Evolutionary conservation across 2,113 vertebrate genomes (phyloP).

Genomic region (Blennius ocellaris): DNA sequence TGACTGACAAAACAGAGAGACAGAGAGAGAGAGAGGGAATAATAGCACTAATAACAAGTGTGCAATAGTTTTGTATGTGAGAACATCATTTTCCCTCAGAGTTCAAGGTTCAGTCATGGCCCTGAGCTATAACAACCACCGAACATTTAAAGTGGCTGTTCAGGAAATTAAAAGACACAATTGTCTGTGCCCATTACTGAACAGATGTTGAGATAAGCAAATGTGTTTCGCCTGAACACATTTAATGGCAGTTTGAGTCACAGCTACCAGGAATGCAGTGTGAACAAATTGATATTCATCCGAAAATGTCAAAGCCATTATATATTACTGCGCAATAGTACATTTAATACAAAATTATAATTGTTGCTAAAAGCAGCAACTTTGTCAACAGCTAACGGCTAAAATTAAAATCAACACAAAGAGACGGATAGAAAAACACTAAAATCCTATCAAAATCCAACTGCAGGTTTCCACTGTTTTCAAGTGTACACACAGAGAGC

Average conservation of each 20-base stretch:
- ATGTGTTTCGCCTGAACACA: slow-evolving; percentile 3
- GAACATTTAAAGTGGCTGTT: not conserved
- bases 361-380: no score
- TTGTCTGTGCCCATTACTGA: not conserved
- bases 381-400: no score
- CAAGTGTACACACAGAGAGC: not conserved
- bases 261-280: not conserved
- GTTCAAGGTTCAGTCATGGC: not conserved
- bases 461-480: not conserved
- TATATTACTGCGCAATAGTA: not conserved
- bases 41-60: not conserved
- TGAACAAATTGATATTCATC: not conserved
- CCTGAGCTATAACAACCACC: not conserved
- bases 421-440: not conserved
- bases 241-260: not conserved
- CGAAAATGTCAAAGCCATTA: not conserved
- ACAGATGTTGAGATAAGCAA: not conserved
- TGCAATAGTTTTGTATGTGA: no score
- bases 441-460: slow-evolving; percentile 5
- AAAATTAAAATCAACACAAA: not conserved
- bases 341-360: no score
- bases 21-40: no score
- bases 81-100: not conserved
- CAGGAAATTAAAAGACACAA: not conserved
- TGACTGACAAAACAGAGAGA: slow-evolving; percentile 79